Evolutionary conservation across 1,140 invertebrate species (phyloP), one percentile per base, ranked within the genome.

Genomic region (Neodiprion virginianus): DNA sequence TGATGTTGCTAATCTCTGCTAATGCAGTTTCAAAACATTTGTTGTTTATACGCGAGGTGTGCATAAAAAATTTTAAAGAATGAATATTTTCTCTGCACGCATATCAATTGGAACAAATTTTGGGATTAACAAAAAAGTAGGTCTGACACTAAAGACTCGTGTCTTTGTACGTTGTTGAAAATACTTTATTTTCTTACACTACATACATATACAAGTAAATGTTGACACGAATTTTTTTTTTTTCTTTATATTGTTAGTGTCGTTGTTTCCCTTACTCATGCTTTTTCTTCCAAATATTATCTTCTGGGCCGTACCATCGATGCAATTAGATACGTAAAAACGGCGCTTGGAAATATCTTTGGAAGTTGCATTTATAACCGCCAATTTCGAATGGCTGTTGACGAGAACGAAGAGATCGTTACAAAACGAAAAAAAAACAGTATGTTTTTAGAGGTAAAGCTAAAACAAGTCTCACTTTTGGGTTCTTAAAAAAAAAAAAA

Each of bases 241-340:
- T 21, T 21, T 21, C 1, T 21, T 21, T 12, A 61, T 40, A 0
- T 5, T 40, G 28, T 61, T 61, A 61, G 53, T 61, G 53, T 61
- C 7, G 53, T 61, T 17, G 53, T 61, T 61, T 61, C 53, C 53
- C 53, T 61, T 61, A 61, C 53, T 61, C 7, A 61, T 61, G 53
- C 53, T 61, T 61, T 61, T 61, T 61, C 53, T 61, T 61, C 53
- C 53, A 61, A 61, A 61, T 61, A 61, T 61, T 61, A 61, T 61
- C 53, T 61, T 61, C 4, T 14, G 8, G 53, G 53, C 53, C 53
- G 8, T 61, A 61, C 8, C 53, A 61, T 61, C n/a, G 53, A 61
- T 17, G n/a, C 5, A 61, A 61, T 14, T 61, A 61, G 53, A 14
- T 17, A 1, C 11, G 53, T 14, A 4, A 61, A 61, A 61, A 61